phyloP scores from a whole-genome alignment of 2,113 vertebrate genomes.

The Antennarius striatus region DNA sequence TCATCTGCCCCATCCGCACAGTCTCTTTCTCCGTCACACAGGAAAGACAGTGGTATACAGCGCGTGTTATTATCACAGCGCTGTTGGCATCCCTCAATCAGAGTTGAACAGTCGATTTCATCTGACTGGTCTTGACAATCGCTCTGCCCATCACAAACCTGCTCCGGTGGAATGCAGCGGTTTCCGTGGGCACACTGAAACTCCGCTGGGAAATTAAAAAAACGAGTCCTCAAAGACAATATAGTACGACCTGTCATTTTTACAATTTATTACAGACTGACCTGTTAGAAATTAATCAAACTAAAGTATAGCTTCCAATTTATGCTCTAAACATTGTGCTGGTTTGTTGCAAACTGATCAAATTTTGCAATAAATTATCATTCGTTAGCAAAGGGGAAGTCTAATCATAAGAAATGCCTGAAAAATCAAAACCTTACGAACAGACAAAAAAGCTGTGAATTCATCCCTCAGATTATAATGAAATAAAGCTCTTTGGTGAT shows the following conservation, averaged over 20 bases:
- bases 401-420: no score
- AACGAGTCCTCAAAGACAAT: not conserved
- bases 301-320: no score
- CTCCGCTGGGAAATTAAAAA: constrained; percentile 38
- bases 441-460: no score
- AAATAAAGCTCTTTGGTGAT: no score
- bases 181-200: constrained; percentile 75
- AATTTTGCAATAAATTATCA: no score
- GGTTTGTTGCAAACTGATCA: no score
- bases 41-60: constrained; percentile 84
- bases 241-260: not conserved
- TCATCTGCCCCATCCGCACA: constrained; percentile 85
- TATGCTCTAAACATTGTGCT: no score
- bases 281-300: not conserved
- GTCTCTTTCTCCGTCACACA: constrained; percentile 86
- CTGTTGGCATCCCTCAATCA: constrained; percentile 75
- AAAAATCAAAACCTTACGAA: not conserved
- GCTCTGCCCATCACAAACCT: constrained; percentile 82
- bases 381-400: no score
- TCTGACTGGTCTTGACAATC: constrained; percentile 86
- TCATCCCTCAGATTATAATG: no score
- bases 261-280: not conserved
- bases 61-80: constrained; percentile 80
- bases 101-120: constrained; percentile 77
- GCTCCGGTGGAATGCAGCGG: constrained; percentile 77